Base-by-base conservation (phyloP, 2,888 invertebrate species). In the Myathropa florea region DNA sequence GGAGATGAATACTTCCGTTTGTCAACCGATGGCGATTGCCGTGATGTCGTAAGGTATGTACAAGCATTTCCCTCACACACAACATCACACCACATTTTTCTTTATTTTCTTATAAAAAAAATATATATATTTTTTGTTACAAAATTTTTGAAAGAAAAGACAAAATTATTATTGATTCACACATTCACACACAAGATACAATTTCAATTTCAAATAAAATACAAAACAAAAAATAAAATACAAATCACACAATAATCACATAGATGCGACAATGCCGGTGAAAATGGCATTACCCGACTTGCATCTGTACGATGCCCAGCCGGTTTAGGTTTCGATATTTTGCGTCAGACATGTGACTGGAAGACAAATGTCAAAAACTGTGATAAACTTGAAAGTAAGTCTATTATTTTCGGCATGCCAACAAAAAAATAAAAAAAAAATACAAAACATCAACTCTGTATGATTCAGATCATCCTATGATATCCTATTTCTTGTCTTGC, bases 341-440 rank as follows among this genome's bases (percentile, higher is more conserved):
- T 96, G 93, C 95, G 97, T 91, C 98, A 98, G 94, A 98, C 97
- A 91, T 98, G 98, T 94, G 97, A 98, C 94, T 98, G 98, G 98
- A 98, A 96, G 95, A 95, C 97, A 93, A 95, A 97, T 95, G 98
- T 98, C 94, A 97, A 97, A 95, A 98, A 97, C 95, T 98, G 98
- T 95, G 96, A 97, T 94, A 94, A 95, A 93, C 91, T 96, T 94
- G 97, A 97, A 95, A 98, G 98, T 98, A 97, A 98, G 97, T 96
- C 93, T 92, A 76, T 70, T 73, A 59, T 79, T 64, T 59, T 30
- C 59, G 79, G 76, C 83, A 83, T 83, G 79, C 76, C 76, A 83
- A 71, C 61, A 73, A 60, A 72, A 72, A 39, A 46, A 65, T 63
- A 21, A 36, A 67, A 60, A 46, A 55, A 46, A 73, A 60, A 39